phyloP scores from a whole-genome alignment of 2,888 invertebrate genomes.

The Stenotaenia linearis region DNA sequence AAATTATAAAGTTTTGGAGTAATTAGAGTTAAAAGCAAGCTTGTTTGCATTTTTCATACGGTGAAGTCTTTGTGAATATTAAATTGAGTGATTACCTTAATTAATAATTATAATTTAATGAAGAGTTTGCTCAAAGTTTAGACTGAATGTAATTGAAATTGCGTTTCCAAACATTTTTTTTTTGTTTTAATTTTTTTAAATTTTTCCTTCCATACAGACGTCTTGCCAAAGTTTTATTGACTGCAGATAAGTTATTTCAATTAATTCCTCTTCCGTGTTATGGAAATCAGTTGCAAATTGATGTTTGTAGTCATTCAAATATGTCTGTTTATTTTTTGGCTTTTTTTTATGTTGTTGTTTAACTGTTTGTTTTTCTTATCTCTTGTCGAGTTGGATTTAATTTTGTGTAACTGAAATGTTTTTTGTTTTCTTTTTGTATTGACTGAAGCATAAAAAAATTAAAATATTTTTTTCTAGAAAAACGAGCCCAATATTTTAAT shows the following conservation, averaged over 20 bases:
- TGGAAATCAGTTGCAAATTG: constrained; percentile 5
- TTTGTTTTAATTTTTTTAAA: neutral
- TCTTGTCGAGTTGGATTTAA: neutral
- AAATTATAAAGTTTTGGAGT: neutral
- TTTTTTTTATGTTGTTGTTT: neutral
- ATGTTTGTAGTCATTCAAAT: neutral
- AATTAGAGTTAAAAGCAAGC: neutral
- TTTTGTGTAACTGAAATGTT: neutral
- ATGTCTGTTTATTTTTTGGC: neutral
- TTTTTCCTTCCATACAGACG: no score
- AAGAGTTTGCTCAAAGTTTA: constrained; percentile 5
- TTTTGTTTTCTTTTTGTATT: neutral
- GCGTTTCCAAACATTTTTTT: neutral
- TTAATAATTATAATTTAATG: constrained; percentile 9
- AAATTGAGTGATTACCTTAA: constrained; percentile 9
- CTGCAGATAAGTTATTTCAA: neutral
- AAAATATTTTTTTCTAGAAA: no score
- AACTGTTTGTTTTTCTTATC: neutral
- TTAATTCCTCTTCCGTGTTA: neutral
- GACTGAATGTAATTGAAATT: no score
- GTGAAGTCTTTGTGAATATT: neutral
- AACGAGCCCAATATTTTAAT: no score
- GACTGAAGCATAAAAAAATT: neutral
- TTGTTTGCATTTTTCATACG: neutral
- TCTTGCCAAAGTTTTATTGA: no score